A percentile compares a stretch with the other conserved stretches of the same genome.
Conservation (phyloP, 2,113 vertebrate species). For the Camelus dromedarius region DNA sequence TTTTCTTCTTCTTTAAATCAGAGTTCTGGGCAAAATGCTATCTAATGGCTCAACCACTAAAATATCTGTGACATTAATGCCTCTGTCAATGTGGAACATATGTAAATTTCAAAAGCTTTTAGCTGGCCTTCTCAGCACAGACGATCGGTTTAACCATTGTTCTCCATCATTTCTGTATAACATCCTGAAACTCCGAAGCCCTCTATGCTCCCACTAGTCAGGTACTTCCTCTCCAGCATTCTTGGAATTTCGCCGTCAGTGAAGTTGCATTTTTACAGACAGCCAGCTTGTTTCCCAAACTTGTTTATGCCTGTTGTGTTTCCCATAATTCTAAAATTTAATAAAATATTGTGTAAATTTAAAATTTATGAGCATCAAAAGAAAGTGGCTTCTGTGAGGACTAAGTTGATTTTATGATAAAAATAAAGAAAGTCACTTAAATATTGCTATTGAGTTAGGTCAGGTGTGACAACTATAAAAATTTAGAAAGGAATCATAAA, state of each 20-base stretch:
- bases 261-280: background rate
- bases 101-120: background rate
- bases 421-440: slow-evolving; percentile 70
- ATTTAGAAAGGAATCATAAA: slow-evolving; percentile 77
- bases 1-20: background rate
- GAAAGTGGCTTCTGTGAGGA: slow-evolving; percentile 41
- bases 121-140: background rate
- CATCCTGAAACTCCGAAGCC: background rate
- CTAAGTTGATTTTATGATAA: slow-evolving; percentile 50
- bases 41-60: background rate
- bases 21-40: background rate
- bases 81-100: background rate
- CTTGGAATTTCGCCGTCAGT: background rate
- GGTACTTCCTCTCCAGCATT: background rate
- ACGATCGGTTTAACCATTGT: rapidly evolving
- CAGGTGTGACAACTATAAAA: slow-evolving; percentile 74
- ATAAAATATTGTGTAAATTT: slow-evolving; percentile 43
- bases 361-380: slow-evolving; percentile 48
- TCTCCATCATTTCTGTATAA: background rate
- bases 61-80: background rate
- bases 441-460: slow-evolving; percentile 69
- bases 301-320: slow-evolving; percentile 4
- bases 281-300: background rate
- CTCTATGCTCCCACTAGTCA: rapidly evolving
- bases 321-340: slow-evolving; percentile 44